phyloP scores from a whole-genome alignment of 1,140 invertebrate species.

The Piezodorus guildinii region DNA sequence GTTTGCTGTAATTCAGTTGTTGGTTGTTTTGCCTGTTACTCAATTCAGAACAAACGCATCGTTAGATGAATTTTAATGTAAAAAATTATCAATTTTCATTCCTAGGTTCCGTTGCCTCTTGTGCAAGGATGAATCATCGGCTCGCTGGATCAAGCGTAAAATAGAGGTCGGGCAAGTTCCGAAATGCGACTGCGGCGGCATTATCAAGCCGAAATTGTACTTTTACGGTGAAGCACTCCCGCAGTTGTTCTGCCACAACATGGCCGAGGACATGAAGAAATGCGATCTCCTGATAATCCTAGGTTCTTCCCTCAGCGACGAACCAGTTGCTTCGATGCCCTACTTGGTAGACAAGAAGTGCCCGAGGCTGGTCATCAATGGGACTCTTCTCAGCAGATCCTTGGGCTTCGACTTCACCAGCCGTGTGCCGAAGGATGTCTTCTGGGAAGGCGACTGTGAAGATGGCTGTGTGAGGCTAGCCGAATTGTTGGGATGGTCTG shows the following conservation, averaged over 20 bases:
- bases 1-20: too few relatives aligned
- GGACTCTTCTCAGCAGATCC: background rate
- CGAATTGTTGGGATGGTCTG: slow-evolving; percentile 65
- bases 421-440: slow-evolving; percentile 62
- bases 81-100: too few relatives aligned
- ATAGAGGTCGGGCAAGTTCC: slow-evolving; percentile 44
- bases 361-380: slow-evolving; percentile 73
- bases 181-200: slow-evolving; percentile 57
- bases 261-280: slow-evolving; percentile 61
- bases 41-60: too few relatives aligned
- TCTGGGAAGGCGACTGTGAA: slow-evolving; percentile 77
- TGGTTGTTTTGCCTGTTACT: too few relatives aligned
- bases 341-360: slow-evolving; percentile 37
- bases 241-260: slow-evolving; percentile 51
- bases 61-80: too few relatives aligned
- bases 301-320: slow-evolving; percentile 87
- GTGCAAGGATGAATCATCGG: too few relatives aligned
- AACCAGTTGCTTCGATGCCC: slow-evolving; percentile 79
- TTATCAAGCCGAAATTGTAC: slow-evolving; percentile 88
- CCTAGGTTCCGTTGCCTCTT: too few relatives aligned
- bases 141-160: slow-evolving; percentile 33
- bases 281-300: slow-evolving; percentile 91
- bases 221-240: slow-evolving; percentile 89
- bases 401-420: slow-evolving; percentile 42
- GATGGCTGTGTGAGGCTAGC: slow-evolving; percentile 66